Evolutionary conservation across 1,140 invertebrate species (phyloP), one percentile per base, ranked within the genome.

Genomic region (Eurosta solidaginis): DNA sequence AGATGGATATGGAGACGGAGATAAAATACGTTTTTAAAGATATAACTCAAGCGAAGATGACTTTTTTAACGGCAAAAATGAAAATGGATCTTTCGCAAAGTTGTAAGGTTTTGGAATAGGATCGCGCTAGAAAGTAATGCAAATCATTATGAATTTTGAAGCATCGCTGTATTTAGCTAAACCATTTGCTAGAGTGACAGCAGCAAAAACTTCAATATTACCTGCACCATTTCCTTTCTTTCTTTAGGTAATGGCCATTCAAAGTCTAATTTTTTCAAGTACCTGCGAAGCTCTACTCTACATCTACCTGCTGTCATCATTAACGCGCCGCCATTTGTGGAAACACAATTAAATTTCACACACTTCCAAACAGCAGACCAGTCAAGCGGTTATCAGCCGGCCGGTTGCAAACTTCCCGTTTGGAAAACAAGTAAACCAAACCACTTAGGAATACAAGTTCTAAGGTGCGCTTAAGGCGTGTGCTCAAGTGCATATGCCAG

Each of bases 291-390:
- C n/a, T 68, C 59, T 52, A 52, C 49, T 25, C 17, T 17, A 49
- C 33, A 68, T n/a, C n/a, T 68, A 68, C 59, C 59, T 68, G 36
- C 33, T 68, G 33, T n/a, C 59, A 68, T 68, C 59, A 68, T 68
- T 68, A 68, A 20, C 59, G 33, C 59, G 17, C 59, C n/a, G 40
- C 59, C 33, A 68, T 14, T 68, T 68, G 59, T 68, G 29, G 59
- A 17, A 68, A 22, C 20, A 42, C 59, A 68, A 40, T 68, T 68
- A 68, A 68, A 68, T 33, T 68, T 68, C 33, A 40, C n/a, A 63
- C 59, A 40, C 17, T 40, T 68, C 17, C 33, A 63, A 36, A 12
- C 25, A 63, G 54, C 54, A 63, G 54, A 63, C n/a, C 59, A 42
- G 27, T 33, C n/a, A 68, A 68, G 33, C 33, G 59, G 59, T 68